A percentile compares a stretch with the other conserved stretches of the same genome.
Conservation (phyloP, 2,797 vertebrate species). For the Parambassis ranga region DNA sequence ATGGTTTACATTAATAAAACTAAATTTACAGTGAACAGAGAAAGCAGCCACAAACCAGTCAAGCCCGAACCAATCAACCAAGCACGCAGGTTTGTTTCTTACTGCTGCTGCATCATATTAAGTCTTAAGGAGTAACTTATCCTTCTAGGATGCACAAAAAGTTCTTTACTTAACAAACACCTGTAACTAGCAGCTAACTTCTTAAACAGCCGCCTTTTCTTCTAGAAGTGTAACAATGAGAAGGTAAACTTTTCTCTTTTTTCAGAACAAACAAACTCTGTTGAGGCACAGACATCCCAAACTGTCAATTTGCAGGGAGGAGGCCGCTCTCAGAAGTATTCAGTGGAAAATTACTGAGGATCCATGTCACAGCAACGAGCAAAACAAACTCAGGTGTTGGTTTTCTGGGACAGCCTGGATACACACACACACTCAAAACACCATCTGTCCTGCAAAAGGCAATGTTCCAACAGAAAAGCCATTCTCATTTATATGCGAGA, state of each 20-base stretch:
- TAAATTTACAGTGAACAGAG: background rate
- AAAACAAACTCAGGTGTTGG: slow-evolving; percentile 71
- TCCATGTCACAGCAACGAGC: slow-evolving; percentile 43
- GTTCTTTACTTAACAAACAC: too few species aligned
- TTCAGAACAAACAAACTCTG: slow-evolving; percentile 36
- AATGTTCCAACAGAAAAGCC: slow-evolving; percentile 16
- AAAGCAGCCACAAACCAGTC: background rate
- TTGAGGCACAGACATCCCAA: slow-evolving; percentile 48
- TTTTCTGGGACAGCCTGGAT: slow-evolving; percentile 47
- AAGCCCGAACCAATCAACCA: too few species aligned
- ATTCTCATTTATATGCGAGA: slow-evolving; percentile 26
- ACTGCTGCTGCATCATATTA: background rate
- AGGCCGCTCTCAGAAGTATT: slow-evolving; percentile 35
- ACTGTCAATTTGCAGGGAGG: slow-evolving; percentile 64
- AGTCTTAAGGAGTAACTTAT: too few species aligned
- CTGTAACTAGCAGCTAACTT: background rate
- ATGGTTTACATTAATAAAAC: background rate
- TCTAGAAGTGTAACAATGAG: background rate
- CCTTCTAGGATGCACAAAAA: too few species aligned
- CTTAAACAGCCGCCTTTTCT: background rate
- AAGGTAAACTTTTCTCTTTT: slow-evolving; percentile 7
- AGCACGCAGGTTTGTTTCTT: too few species aligned
- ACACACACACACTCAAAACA: slow-evolving; percentile 39
- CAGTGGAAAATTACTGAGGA: slow-evolving; percentile 64
- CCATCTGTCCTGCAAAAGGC: slow-evolving; percentile 59